These are phyloP conservation scores for Chloromyia formosa DNA, from an alignment of 2,888 invertebrate genomes.

Conservation along the genomic window DNA sequence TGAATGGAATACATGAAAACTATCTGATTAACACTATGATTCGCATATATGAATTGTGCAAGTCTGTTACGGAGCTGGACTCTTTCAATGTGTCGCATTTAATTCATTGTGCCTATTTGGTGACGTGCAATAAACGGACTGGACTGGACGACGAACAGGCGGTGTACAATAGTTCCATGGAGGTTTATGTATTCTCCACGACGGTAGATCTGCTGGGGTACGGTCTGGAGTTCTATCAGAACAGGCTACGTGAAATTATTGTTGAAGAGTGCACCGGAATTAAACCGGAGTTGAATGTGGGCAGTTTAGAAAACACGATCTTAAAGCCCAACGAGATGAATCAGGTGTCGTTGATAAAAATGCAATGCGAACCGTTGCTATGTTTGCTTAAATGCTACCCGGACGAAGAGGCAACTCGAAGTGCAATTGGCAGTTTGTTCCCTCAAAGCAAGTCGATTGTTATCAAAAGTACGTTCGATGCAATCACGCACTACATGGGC, in stretches of 20 bases:
- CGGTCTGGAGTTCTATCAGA: slow-evolving; percentile 60
- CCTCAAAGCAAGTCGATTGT: slow-evolving; percentile 50
- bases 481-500: slow-evolving; percentile 58
- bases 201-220: slow-evolving; percentile 61
- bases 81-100: slow-evolving; percentile 60
- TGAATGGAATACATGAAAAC: slow-evolving; percentile 64
- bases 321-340: slow-evolving; percentile 57
- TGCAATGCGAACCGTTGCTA: slow-evolving; percentile 58
- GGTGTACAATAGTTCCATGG: slow-evolving; percentile 61
- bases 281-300: not conserved
- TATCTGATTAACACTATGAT: slow-evolving; percentile 65
- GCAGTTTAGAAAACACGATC: slow-evolving; percentile 55
- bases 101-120: slow-evolving; percentile 59
- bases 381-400: slow-evolving; percentile 50
- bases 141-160: slow-evolving; percentile 58
- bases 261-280: slow-evolving; percentile 52
- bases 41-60: slow-evolving; percentile 63
- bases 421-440: slow-evolving; percentile 52
- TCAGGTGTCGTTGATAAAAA: slow-evolving; percentile 56
- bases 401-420: slow-evolving; percentile 46
- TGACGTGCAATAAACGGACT: slow-evolving; percentile 58
- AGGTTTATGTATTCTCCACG: slow-evolving; percentile 62
- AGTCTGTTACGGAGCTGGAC: slow-evolving; percentile 59
- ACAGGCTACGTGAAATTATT: slow-evolving; percentile 59
- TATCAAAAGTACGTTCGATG: slow-evolving; percentile 44